These are phyloP conservation scores for Eurosta solidaginis DNA, from an alignment of 1,140 invertebrate genomes.

Conservation along the genomic window DNA sequence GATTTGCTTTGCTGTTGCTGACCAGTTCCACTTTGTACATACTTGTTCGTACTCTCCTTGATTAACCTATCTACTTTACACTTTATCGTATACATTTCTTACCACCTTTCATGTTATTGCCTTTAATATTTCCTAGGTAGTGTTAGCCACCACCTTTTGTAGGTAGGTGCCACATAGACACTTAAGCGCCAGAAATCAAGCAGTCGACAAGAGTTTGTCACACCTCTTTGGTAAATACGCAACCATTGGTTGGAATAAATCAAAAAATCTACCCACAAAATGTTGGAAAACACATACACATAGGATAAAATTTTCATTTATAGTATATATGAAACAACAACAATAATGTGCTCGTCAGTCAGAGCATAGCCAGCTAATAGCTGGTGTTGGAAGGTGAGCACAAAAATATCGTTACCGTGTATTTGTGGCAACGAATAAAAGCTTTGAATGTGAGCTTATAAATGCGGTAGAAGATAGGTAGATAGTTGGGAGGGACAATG, in stretches of 20 bases:
- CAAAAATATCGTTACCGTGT: slow-evolving; percentile 20
- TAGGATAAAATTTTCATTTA: slow-evolving; percentile 33
- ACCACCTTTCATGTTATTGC: too few relatives aligned
- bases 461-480: neutral
- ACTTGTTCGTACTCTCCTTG: too few relatives aligned
- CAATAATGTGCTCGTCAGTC: slow-evolving; percentile 38
- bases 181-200: neutral
- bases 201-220: slow-evolving; percentile 40
- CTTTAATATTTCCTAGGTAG: too few relatives aligned
- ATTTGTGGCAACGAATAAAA: slow-evolving; percentile 24
- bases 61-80: too few relatives aligned
- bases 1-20: neutral
- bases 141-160: neutral
- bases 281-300: slow-evolving; percentile 38
- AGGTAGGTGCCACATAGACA: neutral
- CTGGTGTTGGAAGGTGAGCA: slow-evolving; percentile 10
- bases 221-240: slow-evolving; percentile 53
- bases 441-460: slow-evolving; percentile 15
- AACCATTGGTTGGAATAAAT: slow-evolving; percentile 60
- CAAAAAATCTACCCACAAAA: slow-evolving; percentile 38
- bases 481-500: neutral
- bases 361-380: neutral
- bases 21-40: neutral
- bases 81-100: too few relatives aligned
- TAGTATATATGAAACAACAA: slow-evolving; percentile 48